phyloP scores from a whole-genome alignment of 2,113 vertebrate species.

The Scartelaos histophorus region DNA sequence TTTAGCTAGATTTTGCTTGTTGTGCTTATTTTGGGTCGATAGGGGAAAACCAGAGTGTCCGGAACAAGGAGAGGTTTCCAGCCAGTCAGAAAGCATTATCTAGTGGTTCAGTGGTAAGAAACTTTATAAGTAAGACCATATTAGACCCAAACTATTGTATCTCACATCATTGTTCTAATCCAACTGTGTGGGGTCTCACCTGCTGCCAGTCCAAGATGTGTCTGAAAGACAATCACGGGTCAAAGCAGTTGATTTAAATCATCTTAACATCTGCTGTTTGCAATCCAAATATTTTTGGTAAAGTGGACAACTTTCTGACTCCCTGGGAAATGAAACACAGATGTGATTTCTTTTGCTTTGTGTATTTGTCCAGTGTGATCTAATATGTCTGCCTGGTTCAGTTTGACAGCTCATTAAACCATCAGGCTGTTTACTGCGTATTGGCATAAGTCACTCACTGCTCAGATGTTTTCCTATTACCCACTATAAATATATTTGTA shows the following conservation, averaged over 20 bases:
- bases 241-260: constrained; percentile 49
- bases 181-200: constrained; percentile 61
- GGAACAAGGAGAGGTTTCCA: too few relatives aligned
- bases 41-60: too few relatives aligned
- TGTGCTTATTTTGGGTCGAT: too few relatives aligned
- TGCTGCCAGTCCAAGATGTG: constrained; percentile 33
- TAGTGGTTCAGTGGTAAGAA: not conserved
- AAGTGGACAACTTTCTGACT: constrained; percentile 25
- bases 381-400: constrained; percentile 19
- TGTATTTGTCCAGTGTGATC: constrained; percentile 17
- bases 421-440: constrained; percentile 1
- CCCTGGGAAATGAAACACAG: constrained; percentile 37
- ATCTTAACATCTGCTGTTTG: constrained; percentile 46
- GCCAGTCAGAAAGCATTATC: not conserved
- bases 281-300: constrained; percentile 38
- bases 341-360: constrained; percentile 29
- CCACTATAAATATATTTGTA: not conserved
- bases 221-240: constrained; percentile 32
- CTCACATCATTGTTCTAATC: constrained; percentile 16
- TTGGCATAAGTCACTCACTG: constrained; percentile 20
- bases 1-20: too few relatives aligned
- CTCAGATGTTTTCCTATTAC: not conserved
- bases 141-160: not conserved
- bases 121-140: not conserved
- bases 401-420: constrained; percentile 21